A percentile compares a stretch with the other conserved stretches of the same genome.
phyloP scores from a whole-genome alignment of 2,797 vertebrate species.

The Allochrocebus solatus region DNA sequence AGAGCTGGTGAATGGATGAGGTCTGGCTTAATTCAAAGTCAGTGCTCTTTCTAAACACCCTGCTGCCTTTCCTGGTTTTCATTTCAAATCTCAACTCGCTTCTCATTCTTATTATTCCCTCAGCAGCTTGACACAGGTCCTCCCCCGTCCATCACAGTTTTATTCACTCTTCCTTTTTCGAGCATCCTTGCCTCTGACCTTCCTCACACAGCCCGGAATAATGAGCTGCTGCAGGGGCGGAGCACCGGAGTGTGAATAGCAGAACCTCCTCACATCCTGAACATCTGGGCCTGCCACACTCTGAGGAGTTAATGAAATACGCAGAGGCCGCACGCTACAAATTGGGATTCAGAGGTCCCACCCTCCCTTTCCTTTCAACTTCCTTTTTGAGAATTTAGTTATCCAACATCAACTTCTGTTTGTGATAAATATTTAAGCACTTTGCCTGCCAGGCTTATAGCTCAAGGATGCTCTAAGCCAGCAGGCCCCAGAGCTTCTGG shows the following conservation, averaged over 20 bases:
- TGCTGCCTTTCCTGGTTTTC: background rate
- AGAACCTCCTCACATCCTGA: background rate
- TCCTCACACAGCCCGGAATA: background rate
- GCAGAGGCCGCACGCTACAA: background rate
- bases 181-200: conserved; percentile 30
- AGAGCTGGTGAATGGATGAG: background rate
- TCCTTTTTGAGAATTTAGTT: conserved; percentile 56
- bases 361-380: conserved; percentile 40
- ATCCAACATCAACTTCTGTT: conserved; percentile 53
- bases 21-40: background rate
- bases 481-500: background rate
- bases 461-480: background rate
- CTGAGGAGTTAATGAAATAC: conserved; percentile 23
- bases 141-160: background rate
- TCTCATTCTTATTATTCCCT: background rate
- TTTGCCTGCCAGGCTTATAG: background rate
- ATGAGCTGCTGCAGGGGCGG: background rate
- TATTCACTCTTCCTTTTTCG: background rate
- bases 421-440: conserved; percentile 61
- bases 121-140: background rate
- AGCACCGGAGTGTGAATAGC: background rate
- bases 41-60: background rate
- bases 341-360: background rate
- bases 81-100: background rate
- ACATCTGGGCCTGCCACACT: background rate